These are phyloP conservation scores for Cyclophora albipunctata DNA, from an alignment of 2,888 invertebrate species.

Conservation along the genomic window DNA sequence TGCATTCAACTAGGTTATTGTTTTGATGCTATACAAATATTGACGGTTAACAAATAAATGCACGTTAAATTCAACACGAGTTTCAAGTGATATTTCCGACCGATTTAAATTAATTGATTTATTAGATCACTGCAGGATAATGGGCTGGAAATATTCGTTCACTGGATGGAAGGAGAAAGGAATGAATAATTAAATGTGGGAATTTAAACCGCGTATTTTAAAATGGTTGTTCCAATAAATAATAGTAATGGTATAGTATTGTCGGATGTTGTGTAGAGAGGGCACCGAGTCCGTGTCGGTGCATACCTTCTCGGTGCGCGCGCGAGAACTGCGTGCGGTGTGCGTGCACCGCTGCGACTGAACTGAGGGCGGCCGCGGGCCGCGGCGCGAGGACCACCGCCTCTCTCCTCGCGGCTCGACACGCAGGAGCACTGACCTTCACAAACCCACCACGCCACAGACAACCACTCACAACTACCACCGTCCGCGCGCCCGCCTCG, in stretches of 20 bases:
- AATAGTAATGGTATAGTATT: conserved; percentile 18
- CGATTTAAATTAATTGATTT: conserved; percentile 17
- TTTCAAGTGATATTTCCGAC: conserved; percentile 24
- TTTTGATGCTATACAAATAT: conserved; percentile 28
- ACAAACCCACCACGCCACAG: conserved; percentile 31
- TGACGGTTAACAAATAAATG: conserved; percentile 15
- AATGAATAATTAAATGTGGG: neutral
- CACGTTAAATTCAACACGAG: conserved; percentile 48
- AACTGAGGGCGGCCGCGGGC: conserved; percentile 49
- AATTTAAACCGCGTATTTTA: neutral
- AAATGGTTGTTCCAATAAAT: neutral
- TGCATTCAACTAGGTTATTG: conserved; percentile 30
- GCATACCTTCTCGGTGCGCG: conserved; percentile 71
- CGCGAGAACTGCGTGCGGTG: conserved; percentile 76
- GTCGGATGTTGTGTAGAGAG: conserved; percentile 21
- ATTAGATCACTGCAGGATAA: conserved; percentile 7
- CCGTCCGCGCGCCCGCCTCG: no score
- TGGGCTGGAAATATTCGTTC: no score
- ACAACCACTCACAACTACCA: conserved; percentile 21
- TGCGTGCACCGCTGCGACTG: conserved; percentile 74
- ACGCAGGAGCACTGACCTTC: conserved; percentile 69
- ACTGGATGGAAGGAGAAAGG: no score
- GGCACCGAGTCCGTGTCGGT: conserved; percentile 30
- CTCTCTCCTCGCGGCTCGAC: conserved; percentile 58
- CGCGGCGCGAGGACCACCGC: conserved; percentile 55